phyloP scores from a whole-genome alignment of 2,888 invertebrate genomes.

The Drosophila stalkeri region DNA sequence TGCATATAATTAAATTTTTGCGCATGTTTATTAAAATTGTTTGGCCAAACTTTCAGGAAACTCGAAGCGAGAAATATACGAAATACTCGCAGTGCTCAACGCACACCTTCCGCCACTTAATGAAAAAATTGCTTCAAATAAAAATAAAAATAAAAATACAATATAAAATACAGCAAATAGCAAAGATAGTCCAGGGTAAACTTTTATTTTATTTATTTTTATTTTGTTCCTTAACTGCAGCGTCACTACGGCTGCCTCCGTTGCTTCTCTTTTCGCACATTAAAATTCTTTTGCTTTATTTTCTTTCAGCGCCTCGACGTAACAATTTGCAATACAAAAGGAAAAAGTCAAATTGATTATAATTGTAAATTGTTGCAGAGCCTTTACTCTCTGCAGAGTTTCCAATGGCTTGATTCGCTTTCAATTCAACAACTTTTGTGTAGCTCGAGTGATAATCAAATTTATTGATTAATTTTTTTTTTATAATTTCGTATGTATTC shows the following conservation, averaged over 20 bases:
- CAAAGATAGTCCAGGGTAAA: constrained; percentile 60
- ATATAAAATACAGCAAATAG: constrained; percentile 12
- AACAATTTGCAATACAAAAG: constrained; percentile 66
- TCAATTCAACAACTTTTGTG: constrained; percentile 8
- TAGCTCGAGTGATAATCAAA: not conserved
- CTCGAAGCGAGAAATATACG: constrained; percentile 23
- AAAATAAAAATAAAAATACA: constrained; percentile 6
- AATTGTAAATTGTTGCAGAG: constrained; percentile 72
- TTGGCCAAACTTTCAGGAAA: constrained; percentile 51
- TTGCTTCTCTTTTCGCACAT: constrained; percentile 31
- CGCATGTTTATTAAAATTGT: constrained; percentile 78
- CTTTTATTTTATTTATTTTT: too few species aligned
- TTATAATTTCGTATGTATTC: not conserved
- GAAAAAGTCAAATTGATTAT: constrained; percentile 66
- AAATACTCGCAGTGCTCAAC: constrained; percentile 38
- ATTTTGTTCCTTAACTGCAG: constrained; percentile 57
- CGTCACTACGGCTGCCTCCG: constrained; percentile 55
- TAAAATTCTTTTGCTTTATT: constrained; percentile 67
- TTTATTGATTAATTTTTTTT: not conserved
- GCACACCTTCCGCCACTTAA: constrained; percentile 36
- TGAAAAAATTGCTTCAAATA: constrained; percentile 57
- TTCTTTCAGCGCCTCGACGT: constrained; percentile 30
- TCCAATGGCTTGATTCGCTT: constrained; percentile 3
- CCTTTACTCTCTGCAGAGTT: constrained; percentile 4
- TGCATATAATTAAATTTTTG: constrained; percentile 79